These are phyloP conservation scores for Rhinolophus ferrumequinum DNA, from an alignment of 2,113 vertebrate genomes.

Conservation along the genomic window DNA sequence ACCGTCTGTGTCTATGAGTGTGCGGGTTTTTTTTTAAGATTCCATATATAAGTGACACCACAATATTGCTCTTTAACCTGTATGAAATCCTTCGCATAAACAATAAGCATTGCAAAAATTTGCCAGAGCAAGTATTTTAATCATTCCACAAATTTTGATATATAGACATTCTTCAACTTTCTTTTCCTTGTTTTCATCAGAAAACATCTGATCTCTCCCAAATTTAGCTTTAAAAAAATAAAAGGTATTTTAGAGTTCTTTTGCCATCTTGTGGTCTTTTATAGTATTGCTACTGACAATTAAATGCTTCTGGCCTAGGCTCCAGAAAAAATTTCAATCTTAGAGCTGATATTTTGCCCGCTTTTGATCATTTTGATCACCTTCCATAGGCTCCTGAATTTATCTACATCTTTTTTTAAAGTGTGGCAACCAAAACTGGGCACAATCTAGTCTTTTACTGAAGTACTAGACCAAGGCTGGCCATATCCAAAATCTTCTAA, in stretches of 20 bases:
- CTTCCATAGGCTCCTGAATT: background rate
- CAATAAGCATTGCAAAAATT: constrained; percentile 9
- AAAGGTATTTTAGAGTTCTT: constrained; percentile 21
- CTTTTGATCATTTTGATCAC: background rate
- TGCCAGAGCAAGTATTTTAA: background rate
- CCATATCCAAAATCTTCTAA: background rate
- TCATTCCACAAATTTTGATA: constrained; percentile 17
- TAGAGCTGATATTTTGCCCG: background rate
- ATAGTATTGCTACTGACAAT: constrained; percentile 35
- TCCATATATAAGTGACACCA: background rate
- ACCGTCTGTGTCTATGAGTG: background rate
- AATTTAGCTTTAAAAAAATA: background rate
- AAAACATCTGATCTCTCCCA: background rate
- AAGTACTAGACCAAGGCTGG: background rate
- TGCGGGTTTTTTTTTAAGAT: background rate
- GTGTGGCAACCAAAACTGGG: background rate
- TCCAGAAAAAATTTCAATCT: background rate
- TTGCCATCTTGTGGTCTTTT: constrained; percentile 70
- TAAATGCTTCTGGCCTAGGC: background rate
- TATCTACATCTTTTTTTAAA: background rate
- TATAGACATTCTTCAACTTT: constrained; percentile 42
- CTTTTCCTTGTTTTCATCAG: constrained; percentile 30
- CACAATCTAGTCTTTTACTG: background rate
- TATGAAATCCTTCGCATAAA: background rate
- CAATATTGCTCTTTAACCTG: background rate